A percentile compares a stretch with the other conserved stretches of the same genome.
These are phyloP conservation scores for Picathartes gymnocephalus DNA, from an alignment of 2,113 vertebrate species.

Conservation along the genomic window DNA sequence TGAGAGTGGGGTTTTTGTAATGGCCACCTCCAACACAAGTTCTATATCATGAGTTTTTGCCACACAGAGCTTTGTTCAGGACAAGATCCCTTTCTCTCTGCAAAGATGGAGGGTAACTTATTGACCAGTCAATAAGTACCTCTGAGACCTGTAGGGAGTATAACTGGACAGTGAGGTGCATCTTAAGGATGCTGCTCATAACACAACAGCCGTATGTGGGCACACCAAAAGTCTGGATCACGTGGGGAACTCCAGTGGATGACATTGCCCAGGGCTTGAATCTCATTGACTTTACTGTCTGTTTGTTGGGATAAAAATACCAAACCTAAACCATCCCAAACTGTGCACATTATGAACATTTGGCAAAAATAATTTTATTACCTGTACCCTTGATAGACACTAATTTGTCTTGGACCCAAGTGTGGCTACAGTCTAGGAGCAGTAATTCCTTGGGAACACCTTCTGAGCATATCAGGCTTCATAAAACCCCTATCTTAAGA, in stretches of 20 bases:
- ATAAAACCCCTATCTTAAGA: not conserved
- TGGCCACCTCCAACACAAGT: not conserved
- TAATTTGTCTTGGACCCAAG: not conserved
- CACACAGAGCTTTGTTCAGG: not conserved
- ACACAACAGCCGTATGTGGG: not conserved
- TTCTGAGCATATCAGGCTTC: not conserved
- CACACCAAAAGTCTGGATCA: not conserved
- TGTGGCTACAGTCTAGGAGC: not conserved
- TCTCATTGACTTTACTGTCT: not conserved
- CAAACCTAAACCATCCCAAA: not conserved
- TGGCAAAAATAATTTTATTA: not conserved
- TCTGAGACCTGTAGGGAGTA: not conserved
- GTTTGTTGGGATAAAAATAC: not conserved
- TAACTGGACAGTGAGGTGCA: not conserved
- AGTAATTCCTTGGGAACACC: not conserved
- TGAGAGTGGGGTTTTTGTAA: not conserved
- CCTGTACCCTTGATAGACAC: not conserved
- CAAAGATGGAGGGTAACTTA: not conserved
- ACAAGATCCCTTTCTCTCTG: not conserved
- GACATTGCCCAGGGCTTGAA: not conserved
- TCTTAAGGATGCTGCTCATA: not conserved
- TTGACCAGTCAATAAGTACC: not conserved
- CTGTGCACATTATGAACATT: not conserved
- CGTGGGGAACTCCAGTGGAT: fast-evolving
- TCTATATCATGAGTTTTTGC: not conserved